These are phyloP conservation scores for Motacilla tschutschensis DNA, from an alignment of 2,113 vertebrate species.

Conservation along the genomic window DNA sequence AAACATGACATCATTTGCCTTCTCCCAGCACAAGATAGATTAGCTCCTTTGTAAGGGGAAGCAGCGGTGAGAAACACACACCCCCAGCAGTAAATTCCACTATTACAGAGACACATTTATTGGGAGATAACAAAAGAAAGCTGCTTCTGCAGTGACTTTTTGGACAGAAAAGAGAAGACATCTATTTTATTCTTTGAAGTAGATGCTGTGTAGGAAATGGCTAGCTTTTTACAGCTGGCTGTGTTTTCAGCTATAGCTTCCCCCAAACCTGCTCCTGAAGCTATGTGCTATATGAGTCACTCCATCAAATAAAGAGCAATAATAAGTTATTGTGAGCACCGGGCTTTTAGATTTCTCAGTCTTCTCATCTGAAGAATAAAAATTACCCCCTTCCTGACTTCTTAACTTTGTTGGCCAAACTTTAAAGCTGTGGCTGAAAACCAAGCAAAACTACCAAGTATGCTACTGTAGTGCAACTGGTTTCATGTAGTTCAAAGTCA, in stretches of 20 bases:
- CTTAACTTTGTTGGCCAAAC: constrained; percentile 53
- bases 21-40: constrained; percentile 44
- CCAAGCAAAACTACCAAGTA: neutral
- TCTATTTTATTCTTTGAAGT: constrained; percentile 61
- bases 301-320: constrained; percentile 61
- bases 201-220: constrained; percentile 48
- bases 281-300: constrained; percentile 48
- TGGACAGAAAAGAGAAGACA: constrained; percentile 49
- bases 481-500: constrained; percentile 52
- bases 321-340: constrained; percentile 56
- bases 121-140: constrained; percentile 63
- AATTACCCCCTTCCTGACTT: constrained; percentile 54
- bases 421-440: constrained; percentile 57
- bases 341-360: constrained; percentile 37
- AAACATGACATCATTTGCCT: constrained; percentile 59
- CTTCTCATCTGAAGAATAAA: constrained; percentile 48
- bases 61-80: constrained; percentile 51
- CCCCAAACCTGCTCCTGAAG: constrained; percentile 38
- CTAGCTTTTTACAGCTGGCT: constrained; percentile 45
- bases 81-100: constrained; percentile 60
- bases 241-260: constrained; percentile 42
- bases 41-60: constrained; percentile 55
- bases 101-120: constrained; percentile 58
- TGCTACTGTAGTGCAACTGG: constrained; percentile 25
- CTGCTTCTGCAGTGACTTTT: constrained; percentile 58